Conservation (phyloP, 2,797 vertebrate genomes). For the Anas flavirostris region DNA sequence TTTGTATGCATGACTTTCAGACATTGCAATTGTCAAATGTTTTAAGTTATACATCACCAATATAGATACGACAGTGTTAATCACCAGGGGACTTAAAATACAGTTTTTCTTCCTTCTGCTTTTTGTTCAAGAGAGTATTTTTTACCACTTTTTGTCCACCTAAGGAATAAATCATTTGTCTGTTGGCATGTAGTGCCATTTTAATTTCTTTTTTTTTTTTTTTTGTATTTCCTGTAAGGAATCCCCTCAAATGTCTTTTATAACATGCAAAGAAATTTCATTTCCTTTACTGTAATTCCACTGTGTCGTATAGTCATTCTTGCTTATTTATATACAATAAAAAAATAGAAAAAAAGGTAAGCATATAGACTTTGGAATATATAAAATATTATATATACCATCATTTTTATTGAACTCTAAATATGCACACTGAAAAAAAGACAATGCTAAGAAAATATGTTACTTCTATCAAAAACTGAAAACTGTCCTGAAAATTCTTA, state of each 20-base stretch:
- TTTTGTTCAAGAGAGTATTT: neutral
- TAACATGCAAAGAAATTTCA: neutral
- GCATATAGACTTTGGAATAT: neutral
- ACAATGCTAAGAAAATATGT: neutral
- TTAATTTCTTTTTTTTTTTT: neutral
- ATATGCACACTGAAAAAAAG: neutral
- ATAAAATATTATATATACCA: neutral
- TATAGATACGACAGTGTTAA: neutral
- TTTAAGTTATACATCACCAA: neutral
- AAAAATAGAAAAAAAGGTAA: neutral
- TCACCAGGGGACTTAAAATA: neutral
- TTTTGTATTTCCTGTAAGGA: neutral
- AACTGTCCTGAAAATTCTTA: slow-evolving; percentile 3
- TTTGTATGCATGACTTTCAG: neutral
- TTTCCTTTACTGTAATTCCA: neutral
- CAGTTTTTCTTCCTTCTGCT: neutral
- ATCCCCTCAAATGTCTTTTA: neutral
- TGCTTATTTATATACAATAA: neutral
- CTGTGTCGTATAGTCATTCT: neutral
- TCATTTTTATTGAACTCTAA: neutral
- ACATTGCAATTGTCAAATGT: neutral
- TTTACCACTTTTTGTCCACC: neutral
- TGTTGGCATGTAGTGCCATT: neutral
- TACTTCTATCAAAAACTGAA: neutral
- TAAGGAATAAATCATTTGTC: neutral